Evolutionary conservation across 2,888 invertebrate species (phyloP), one percentile per base, ranked within the genome.

Genomic region (Stomorhina lunata): DNA sequence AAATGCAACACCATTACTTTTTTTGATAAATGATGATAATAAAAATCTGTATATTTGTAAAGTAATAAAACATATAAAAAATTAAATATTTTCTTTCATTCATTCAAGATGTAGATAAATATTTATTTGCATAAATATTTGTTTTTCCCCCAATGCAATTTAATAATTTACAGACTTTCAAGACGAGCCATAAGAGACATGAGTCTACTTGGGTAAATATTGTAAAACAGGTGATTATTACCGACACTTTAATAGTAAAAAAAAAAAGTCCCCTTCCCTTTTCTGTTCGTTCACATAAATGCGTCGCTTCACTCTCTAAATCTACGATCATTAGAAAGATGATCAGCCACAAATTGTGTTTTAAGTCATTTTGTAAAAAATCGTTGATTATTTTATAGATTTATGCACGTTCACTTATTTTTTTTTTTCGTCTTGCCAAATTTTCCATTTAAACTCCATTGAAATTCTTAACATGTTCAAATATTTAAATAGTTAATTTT

Each of bases 191-290:
- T 37, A 66, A 20, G 53, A 63, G 20, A 15, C 20, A 32, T 2
- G 15, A 34, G 17, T 25, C 48, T 63, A 50, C 68, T 55, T 69
- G 29, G 20, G 55, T 17, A 29, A 43, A 53, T 27, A 29, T 68
- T 69, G 57, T 69, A 43, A 78, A 78, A 71, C 81, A 75, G 81
- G 78, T 75, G 75, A 79, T 79, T 73, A 69, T 78, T 75, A 69
- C 75, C 75, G 63, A 65, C 65, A 72, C 59, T 76, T 77, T 25
- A 45, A 57, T 55, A 72, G 9, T 0, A 55, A 29, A 12, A 27
- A 40, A 27, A 15, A 1, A 17, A 66, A 9, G 29, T 32, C 53
- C 50, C 57, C 57, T 55, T 50, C 63, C 10, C n/a, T n/a, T n/a
- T n/a, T n/a, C n/a, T n/a, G n/a, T n/a, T n/a, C n/a, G n/a, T n/a